These are phyloP conservation scores for Hemicrepidius hirtus DNA, from an alignment of 2,888 invertebrate species.

Conservation along the genomic window DNA sequence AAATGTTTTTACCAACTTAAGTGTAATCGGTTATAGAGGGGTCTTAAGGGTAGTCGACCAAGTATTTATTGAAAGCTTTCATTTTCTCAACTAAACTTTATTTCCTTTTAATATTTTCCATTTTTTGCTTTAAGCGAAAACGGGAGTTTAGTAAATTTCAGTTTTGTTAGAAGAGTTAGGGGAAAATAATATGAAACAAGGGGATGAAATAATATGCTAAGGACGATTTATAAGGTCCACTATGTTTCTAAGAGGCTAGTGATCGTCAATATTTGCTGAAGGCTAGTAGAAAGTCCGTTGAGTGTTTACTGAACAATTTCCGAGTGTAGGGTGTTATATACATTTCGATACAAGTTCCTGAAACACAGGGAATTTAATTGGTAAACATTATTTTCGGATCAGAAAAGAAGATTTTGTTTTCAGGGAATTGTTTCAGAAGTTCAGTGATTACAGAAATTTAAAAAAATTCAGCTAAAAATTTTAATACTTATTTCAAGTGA, in stretches of 20 bases:
- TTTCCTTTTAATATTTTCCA: not conserved
- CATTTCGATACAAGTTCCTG: not conserved
- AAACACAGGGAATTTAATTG: no score
- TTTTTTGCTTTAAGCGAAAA: no score
- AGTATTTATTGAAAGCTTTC: constrained; percentile 5
- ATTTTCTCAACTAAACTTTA: not conserved
- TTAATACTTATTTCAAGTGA: no score
- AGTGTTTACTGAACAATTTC: constrained; percentile 44
- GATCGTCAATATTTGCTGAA: constrained; percentile 46
- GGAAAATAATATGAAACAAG: not conserved
- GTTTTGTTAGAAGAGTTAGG: not conserved
- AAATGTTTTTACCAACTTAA: constrained; percentile 53
- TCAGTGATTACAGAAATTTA: no score
- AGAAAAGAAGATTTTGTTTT: no score
- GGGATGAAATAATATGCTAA: not conserved
- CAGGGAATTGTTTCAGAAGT: no score
- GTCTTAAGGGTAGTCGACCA: constrained; percentile 34
- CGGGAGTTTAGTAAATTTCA: no score
- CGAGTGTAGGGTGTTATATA: not conserved
- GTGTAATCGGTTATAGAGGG: constrained; percentile 47
- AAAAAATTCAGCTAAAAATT: no score
- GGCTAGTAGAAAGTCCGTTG: constrained; percentile 45
- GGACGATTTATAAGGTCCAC: constrained; percentile 22
- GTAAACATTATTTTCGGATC: no score
- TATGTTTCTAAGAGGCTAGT: constrained; percentile 30